A percentile compares a stretch with the other conserved stretches of the same genome.
phyloP scores from a whole-genome alignment of 2,888 invertebrate genomes.

The Anoncus sp. region DNA sequence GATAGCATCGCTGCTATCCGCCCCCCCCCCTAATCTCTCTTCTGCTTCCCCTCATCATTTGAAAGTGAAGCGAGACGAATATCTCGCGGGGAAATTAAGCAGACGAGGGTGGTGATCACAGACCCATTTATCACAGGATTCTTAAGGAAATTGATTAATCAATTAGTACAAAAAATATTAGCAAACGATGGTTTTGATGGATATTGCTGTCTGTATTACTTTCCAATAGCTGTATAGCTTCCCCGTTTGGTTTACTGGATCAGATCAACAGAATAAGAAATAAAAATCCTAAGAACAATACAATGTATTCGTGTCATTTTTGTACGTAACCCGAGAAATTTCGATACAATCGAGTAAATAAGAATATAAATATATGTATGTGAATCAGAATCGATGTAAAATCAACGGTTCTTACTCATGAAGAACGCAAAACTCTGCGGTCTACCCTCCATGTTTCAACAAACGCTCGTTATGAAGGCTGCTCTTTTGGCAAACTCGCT shows the following conservation, averaged over 20 bases:
- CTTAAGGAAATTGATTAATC: constrained; percentile 30
- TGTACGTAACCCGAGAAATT: neutral
- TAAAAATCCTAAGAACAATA: neutral
- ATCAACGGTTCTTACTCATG: neutral
- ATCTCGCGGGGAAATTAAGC: constrained; percentile 60
- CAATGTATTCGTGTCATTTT: neutral
- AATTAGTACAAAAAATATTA: constrained; percentile 28
- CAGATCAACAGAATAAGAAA: neutral
- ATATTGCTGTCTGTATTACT: too few relatives aligned
- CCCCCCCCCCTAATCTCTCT: constrained; percentile 57
- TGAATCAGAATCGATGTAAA: neutral
- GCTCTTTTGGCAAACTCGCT: constrained; percentile 39
- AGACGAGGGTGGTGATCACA: constrained; percentile 50
- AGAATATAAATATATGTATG: neutral
- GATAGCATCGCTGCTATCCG: constrained; percentile 67
- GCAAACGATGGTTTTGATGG: too few relatives aligned
- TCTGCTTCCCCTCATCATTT: constrained; percentile 48
- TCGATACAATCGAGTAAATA: neutral
- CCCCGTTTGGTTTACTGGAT: neutral
- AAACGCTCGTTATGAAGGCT: constrained; percentile 8
- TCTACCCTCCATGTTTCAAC: constrained; percentile 15
- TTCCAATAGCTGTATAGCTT: neutral
- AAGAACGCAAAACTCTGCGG: neutral
- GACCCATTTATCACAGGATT: constrained; percentile 11
- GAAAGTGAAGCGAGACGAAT: constrained; percentile 46